phyloP scores from a whole-genome alignment of 2,888 invertebrate genomes.

The Margaritifera margaritifera region DNA sequence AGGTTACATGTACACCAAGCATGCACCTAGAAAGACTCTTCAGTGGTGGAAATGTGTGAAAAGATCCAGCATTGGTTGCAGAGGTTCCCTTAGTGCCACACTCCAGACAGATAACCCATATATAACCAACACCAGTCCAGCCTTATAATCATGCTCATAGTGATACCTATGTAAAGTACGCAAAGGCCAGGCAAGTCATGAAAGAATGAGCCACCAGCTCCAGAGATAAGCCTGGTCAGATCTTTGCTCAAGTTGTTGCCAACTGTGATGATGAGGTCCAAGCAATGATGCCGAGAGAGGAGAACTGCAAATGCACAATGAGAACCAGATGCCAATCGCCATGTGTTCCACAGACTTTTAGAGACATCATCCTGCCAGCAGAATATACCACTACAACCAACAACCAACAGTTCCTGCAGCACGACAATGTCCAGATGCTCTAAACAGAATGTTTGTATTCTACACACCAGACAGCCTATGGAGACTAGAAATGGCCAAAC shows the following conservation, averaged over 20 bases:
- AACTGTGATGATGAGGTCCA: slow-evolving; percentile 4
- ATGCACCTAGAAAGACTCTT: slow-evolving; percentile 2
- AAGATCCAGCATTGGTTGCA: slow-evolving; percentile 3
- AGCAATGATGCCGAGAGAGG: background rate
- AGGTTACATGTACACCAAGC: slow-evolving; percentile 9
- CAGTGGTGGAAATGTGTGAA: slow-evolving; percentile 7
- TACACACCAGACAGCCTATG: too few relatives aligned
- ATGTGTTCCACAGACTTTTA: background rate
- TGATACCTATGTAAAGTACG: background rate
- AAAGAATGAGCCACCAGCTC: slow-evolving; percentile 5
- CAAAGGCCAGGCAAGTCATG: background rate
- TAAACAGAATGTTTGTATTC: too few relatives aligned
- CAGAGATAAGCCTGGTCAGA: slow-evolving; percentile 4
- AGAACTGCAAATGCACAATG: slow-evolving; percentile 3
- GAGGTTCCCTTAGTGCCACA: background rate
- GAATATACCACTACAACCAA: background rate
- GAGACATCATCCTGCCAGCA: background rate
- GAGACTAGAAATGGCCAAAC: too few relatives aligned
- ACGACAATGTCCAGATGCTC: background rate
- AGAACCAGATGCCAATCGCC: background rate
- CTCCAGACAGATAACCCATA: slow-evolving; percentile 6
- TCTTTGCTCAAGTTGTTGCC: slow-evolving; percentile 6
- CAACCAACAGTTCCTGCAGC: background rate
- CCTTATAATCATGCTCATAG: slow-evolving; percentile 2
- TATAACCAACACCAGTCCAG: slow-evolving; percentile 3